Conservation (phyloP, 2,113 vertebrate species). For the Suricata suricatta region DNA sequence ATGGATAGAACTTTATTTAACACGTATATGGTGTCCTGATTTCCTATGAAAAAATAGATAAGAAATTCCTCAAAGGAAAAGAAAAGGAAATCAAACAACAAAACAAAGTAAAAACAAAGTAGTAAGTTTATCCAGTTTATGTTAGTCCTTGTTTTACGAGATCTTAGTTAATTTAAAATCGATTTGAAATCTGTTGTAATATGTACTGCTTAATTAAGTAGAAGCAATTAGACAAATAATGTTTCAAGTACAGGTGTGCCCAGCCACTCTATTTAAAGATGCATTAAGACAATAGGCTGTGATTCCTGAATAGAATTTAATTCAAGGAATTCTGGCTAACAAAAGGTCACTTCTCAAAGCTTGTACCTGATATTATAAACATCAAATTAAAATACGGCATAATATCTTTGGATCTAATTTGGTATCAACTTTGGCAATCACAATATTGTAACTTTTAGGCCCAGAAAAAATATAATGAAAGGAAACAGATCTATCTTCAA, state of each 20-base stretch:
- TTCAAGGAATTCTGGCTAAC: neutral
- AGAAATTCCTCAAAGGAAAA: neutral
- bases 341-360: neutral
- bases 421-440: neutral
- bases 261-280: neutral
- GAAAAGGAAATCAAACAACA: neutral
- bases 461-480: neutral
- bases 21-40: neutral
- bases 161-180: neutral
- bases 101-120: neutral
- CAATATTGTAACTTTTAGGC: neutral
- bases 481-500: neutral
- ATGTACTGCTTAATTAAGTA: neutral
- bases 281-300: neutral
- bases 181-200: neutral
- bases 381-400: neutral
- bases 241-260: neutral
- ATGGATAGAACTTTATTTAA: neutral
- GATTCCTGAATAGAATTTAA: neutral
- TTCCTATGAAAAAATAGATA: neutral
- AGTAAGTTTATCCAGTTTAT: neutral
- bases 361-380: neutral
- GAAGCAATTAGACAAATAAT: neutral
- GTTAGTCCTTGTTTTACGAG: neutral
- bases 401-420: neutral